Evolutionary conservation across 2,113 vertebrate genomes (phyloP).

Genomic region (Aegotheles bennettii): DNA sequence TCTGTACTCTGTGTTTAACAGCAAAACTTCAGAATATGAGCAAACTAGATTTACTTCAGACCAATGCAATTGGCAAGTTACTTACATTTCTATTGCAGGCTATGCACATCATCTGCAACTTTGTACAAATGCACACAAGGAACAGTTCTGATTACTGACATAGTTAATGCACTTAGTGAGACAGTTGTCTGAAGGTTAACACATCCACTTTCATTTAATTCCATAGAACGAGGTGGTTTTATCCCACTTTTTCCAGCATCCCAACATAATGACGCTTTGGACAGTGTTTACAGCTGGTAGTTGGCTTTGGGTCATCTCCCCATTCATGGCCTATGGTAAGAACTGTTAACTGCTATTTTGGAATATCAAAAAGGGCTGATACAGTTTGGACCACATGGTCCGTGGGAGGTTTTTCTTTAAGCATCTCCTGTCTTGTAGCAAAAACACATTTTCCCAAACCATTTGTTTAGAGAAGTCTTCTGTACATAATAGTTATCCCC

Average conservation of each 20-base stretch:
- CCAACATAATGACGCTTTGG: conserved; percentile 89
- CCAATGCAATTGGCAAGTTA: neutral
- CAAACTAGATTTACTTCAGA: neutral
- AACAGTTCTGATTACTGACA: neutral
- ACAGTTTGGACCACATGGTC: neutral
- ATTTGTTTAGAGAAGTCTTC: neutral
- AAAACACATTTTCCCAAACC: neutral
- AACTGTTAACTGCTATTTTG: neutral
- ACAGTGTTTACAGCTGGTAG: conserved; percentile 90
- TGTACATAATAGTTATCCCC: neutral
- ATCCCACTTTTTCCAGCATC: conserved; percentile 87
- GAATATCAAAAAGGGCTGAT: neutral
- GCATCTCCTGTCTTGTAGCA: neutral
- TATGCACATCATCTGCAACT: neutral
- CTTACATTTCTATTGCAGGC: neutral
- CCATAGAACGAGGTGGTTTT: conserved; percentile 89
- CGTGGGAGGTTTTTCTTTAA: neutral
- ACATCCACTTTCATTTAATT: conserved; percentile 42
- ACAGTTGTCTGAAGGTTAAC: neutral
- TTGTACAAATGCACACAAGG: neutral
- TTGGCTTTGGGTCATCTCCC: conserved; percentile 94
- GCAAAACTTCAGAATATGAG: neutral
- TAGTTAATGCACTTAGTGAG: neutral
- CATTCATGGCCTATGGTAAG: conserved; percentile 96
- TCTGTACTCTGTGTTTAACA: neutral